Evolutionary conservation across 2,797 vertebrate species (phyloP).

Genomic region (Oreortyx pictus): DNA sequence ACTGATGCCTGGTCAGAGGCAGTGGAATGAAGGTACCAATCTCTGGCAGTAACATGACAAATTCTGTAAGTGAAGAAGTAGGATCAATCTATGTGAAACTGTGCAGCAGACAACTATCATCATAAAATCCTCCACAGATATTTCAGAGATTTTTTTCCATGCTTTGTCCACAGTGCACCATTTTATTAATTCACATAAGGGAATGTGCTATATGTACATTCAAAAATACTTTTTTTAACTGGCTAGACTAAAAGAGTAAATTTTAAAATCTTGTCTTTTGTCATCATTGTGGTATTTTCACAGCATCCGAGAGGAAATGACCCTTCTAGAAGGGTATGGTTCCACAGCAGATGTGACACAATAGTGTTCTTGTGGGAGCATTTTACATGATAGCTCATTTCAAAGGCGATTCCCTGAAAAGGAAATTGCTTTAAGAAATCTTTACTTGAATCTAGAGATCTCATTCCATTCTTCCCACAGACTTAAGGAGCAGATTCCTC

Average conservation of each 20-base stretch:
- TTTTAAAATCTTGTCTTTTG: constrained; percentile 7
- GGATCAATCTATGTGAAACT: neutral
- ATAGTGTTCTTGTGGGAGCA: neutral
- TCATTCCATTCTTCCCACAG: neutral
- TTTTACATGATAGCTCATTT: neutral
- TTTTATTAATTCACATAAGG: constrained; percentile 54
- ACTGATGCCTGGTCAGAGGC: rapidly evolving
- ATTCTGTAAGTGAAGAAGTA: constrained; percentile 17
- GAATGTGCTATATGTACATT: constrained; percentile 17
- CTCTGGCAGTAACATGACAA: constrained; percentile 8
- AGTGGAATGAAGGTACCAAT: neutral
- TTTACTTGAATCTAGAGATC: neutral
- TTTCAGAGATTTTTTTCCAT: constrained; percentile 48
- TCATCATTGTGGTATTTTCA: constrained; percentile 19
- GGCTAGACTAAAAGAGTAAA: neutral
- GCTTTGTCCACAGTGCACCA: constrained; percentile 29
- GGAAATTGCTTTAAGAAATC: neutral
- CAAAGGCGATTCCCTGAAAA: constrained; percentile 6
- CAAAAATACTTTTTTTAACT: constrained; percentile 51
- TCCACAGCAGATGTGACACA: neutral
- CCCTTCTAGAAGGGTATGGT: neutral
- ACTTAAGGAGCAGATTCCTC: neutral
- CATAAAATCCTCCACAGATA: neutral
- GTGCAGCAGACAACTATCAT: neutral
- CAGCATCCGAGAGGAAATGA: constrained; percentile 33